These are phyloP conservation scores for Struthidea cinerea DNA, from an alignment of 2,113 vertebrate species.

Conservation along the genomic window DNA sequence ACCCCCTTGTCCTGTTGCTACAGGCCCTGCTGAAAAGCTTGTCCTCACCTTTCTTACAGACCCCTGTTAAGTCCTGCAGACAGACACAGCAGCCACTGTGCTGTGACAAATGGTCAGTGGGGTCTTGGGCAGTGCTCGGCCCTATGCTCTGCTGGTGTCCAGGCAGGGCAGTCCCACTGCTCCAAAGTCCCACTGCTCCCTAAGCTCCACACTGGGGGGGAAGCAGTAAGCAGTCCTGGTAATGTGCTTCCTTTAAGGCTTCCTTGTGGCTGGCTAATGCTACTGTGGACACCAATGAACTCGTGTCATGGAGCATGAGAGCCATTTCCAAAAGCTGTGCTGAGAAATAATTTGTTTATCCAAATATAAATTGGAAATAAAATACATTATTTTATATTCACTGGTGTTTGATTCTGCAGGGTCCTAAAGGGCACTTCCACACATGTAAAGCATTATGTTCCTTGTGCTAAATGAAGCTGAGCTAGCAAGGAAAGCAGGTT, in stretches of 20 bases:
- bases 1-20: neutral
- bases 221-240: neutral
- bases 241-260: neutral
- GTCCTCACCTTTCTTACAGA: neutral
- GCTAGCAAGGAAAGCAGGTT: neutral
- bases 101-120: neutral
- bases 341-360: neutral
- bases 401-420: neutral
- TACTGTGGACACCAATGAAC: neutral
- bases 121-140: rapidly evolving
- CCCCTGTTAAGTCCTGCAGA: neutral
- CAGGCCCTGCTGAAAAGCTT: neutral
- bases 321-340: neutral
- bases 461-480: neutral
- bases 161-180: neutral
- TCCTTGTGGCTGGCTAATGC: neutral
- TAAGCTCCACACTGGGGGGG: neutral
- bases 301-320: rapidly evolving
- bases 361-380: neutral
- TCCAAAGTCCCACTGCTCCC: too few species aligned
- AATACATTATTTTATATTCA: neutral
- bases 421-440: neutral
- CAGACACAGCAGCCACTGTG: neutral
- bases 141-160: neutral
- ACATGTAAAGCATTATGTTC: neutral